Conservation (phyloP, 2,888 invertebrate genomes). For the Hydrotaea diabolus region DNA sequence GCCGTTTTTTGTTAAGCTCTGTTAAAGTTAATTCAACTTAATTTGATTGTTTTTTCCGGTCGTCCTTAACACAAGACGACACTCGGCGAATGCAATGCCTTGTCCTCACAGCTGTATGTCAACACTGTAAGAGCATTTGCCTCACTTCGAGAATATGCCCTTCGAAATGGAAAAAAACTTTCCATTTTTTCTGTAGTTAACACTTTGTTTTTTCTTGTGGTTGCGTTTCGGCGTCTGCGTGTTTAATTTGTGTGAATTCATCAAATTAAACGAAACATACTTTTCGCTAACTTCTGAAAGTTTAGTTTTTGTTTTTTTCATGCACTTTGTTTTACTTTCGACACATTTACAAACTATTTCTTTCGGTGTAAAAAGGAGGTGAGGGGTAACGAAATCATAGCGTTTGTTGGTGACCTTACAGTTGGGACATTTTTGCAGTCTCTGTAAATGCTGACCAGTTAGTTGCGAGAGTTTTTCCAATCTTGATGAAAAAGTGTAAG, state of each 20-base stretch:
- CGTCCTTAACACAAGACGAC: neutral
- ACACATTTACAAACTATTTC: too few species aligned
- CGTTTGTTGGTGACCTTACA: too few species aligned
- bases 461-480: too few species aligned
- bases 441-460: too few species aligned
- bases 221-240: neutral
- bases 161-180: constrained; percentile 3
- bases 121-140: neutral
- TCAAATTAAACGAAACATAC: constrained; percentile 3
- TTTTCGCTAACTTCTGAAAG: too few species aligned
- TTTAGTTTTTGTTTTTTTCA: too few species aligned
- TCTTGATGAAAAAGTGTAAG: too few species aligned
- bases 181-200: neutral
- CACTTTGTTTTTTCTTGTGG: neutral
- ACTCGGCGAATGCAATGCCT: neutral
- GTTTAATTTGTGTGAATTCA: constrained; percentile 13
- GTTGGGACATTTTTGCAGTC: too few species aligned
- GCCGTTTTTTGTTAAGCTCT: neutral
- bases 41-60: neutral
- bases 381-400: too few species aligned
- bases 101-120: neutral
- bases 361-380: too few species aligned
- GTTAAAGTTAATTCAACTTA: neutral
- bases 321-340: too few species aligned
- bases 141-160: neutral